Conservation (phyloP, 2,888 invertebrate genomes). For the Dryomyza anilis region DNA sequence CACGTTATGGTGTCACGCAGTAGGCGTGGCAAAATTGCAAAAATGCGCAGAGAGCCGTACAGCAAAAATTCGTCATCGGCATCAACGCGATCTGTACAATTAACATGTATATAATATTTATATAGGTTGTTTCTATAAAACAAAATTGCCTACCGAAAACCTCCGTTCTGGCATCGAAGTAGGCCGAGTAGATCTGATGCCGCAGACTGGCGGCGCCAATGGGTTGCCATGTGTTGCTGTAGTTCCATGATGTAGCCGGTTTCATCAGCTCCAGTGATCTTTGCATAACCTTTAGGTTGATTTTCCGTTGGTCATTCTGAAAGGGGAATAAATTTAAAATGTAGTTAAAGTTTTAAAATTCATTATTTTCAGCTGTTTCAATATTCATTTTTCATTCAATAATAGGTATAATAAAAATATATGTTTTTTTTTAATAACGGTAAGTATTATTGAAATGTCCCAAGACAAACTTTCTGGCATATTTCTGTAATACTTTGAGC, state of each 20-base stretch:
- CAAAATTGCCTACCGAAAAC: constrained; percentile 41
- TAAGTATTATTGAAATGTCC: too few species aligned
- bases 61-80: constrained; percentile 11
- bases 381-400: neutral
- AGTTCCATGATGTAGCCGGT: constrained; percentile 50
- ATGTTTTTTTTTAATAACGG: neutral
- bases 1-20: constrained; percentile 47
- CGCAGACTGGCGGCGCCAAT: constrained; percentile 49
- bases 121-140: too few species aligned
- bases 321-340: constrained; percentile 13
- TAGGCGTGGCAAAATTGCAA: constrained; percentile 48
- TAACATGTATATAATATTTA: constrained; percentile 22
- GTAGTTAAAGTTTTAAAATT: neutral
- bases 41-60: constrained; percentile 49
- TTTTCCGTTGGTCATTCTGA: constrained; percentile 48
- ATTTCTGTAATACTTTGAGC: too few species aligned
- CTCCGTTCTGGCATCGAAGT: constrained; percentile 58
- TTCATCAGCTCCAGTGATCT: constrained; percentile 45
- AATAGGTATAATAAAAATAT: neutral
- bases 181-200: constrained; percentile 60
- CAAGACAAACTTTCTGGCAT: too few species aligned
- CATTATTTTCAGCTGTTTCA: neutral
- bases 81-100: constrained; percentile 6
- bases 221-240: constrained; percentile 54
- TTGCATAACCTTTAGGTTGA: constrained; percentile 48